Evolutionary conservation across 2,888 invertebrate genomes (phyloP).

Genomic region (Trichogramma evanescens): DNA sequence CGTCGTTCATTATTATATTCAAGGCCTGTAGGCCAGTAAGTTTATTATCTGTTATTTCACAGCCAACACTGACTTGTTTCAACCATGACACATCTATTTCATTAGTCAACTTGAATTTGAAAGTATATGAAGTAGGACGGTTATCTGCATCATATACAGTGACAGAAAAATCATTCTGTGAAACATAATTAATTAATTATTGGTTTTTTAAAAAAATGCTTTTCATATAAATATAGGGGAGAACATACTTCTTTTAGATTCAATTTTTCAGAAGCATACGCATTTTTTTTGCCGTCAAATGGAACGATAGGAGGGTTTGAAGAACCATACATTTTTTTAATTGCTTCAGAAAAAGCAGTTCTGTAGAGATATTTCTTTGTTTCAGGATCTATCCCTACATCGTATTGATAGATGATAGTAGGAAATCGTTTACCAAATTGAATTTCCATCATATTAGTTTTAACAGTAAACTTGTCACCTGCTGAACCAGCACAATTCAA

Average conservation of each 20-base stretch:
- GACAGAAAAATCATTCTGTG: constrained; percentile 19
- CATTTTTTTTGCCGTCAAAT: constrained; percentile 68
- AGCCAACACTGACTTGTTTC: constrained; percentile 51
- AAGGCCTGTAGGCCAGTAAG: constrained; percentile 68
- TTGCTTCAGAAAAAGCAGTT: constrained; percentile 46
- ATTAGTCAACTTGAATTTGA: constrained; percentile 53
- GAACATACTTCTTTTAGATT: constrained; percentile 23
- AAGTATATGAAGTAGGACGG: constrained; percentile 42
- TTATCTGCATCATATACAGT: constrained; percentile 44
- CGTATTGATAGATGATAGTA: constrained; percentile 65
- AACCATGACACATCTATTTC: constrained; percentile 52
- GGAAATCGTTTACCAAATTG: constrained; percentile 48
- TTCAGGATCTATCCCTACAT: constrained; percentile 66
- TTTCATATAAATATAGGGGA: neutral
- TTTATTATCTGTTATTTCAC: constrained; percentile 61
- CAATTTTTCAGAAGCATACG: constrained; percentile 52
- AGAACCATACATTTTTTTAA: constrained; percentile 43
- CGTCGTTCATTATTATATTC: constrained; percentile 72
- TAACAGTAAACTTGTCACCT: constrained; percentile 48
- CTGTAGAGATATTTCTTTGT: constrained; percentile 60
- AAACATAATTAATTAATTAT: neutral
- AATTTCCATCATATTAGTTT: constrained; percentile 62
- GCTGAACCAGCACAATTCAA: constrained; percentile 34
- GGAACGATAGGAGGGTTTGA: constrained; percentile 49
- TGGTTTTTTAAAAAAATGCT: neutral